Evolutionary conservation across 2,797 vertebrate species (phyloP).

Genomic region (Ceyx erithaca): DNA sequence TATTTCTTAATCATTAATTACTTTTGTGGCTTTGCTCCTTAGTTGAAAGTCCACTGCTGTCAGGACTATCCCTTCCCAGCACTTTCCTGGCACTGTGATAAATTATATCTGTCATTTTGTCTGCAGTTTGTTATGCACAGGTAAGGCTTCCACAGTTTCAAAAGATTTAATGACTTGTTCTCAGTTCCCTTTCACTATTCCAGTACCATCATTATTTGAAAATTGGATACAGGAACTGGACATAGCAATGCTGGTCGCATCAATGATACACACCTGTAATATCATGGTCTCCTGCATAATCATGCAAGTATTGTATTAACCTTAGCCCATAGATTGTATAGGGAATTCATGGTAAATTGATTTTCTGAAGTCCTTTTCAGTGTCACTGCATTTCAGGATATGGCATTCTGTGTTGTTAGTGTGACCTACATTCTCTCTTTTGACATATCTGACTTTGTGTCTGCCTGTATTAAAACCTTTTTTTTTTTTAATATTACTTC

Average conservation of each 20-base stretch:
- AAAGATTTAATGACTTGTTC: neutral
- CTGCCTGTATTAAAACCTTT: conserved; percentile 24
- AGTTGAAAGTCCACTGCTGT: neutral
- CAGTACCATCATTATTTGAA: neutral
- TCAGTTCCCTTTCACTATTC: neutral
- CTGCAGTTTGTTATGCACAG: neutral
- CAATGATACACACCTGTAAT: conserved; percentile 16
- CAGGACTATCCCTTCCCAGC: neutral
- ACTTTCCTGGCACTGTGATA: neutral
- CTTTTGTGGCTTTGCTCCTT: neutral
- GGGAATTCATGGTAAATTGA: conserved; percentile 67
- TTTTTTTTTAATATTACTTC: neutral
- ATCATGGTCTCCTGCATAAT: conserved; percentile 43
- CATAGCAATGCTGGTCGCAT: neutral
- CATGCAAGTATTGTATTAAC: conserved; percentile 41
- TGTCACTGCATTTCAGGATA: conserved; percentile 64
- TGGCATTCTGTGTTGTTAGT: conserved; percentile 49
- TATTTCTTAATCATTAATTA: neutral
- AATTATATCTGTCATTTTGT: neutral
- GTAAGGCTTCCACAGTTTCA: neutral
- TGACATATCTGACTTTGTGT: conserved; percentile 53
- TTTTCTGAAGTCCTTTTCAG: conserved; percentile 68
- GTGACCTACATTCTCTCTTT: conserved; percentile 69
- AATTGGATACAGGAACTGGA: neutral
- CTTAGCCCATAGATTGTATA: conserved; percentile 21